Base-by-base conservation (phyloP, 2,113 vertebrate genomes). In the Ursus arctos region DNA sequence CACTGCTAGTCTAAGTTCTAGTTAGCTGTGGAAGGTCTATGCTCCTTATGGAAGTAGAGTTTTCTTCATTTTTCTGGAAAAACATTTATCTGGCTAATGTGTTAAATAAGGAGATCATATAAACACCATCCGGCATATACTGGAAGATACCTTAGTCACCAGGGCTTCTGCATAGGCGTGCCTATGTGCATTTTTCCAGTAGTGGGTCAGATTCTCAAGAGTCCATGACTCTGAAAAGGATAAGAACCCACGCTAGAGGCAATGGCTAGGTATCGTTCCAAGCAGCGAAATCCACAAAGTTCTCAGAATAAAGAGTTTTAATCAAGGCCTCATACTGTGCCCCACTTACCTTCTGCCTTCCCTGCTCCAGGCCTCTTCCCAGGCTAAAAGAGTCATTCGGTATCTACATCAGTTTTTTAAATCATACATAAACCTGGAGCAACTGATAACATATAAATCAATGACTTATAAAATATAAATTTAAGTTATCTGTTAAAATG, bases 301-400 rank as follows among this genome's bases (percentile, higher is more conserved):
- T 94, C 53, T 93, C 33, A 97, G 88, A 12, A 85, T 16, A 49
- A 80, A 96, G 77, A 97, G 77, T 88, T 95, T 59, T 63, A 31
- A 81, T 59, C 88, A 59, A 81, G 80, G 55, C 65, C 61, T 97
- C 85, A 79, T 47, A 33, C 43, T 91, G 31, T 92, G 79, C 63
- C 57, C 90, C 69, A 97, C 55, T 95, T 97, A 93, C 71, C n/a
- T 95, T 95, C 82, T 84, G 93, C 57, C 79, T 95, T 65, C 72
- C 69, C 86, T 82, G 31, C 28, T 95, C 83, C 86, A 80, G 31
- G 59, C 43, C 61, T 84, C 80, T 51, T 94, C 71, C 69, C 76
- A 91, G 14, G 67, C 72, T 69, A 96, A 63, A 0, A 69, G 36
- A 49, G 24, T 95, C 87, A 92, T 33, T 87, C n/a, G 69, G 67